These are phyloP conservation scores for Druceiella hillmani DNA, from an alignment of 2,888 invertebrate genomes.

Conservation along the genomic window DNA sequence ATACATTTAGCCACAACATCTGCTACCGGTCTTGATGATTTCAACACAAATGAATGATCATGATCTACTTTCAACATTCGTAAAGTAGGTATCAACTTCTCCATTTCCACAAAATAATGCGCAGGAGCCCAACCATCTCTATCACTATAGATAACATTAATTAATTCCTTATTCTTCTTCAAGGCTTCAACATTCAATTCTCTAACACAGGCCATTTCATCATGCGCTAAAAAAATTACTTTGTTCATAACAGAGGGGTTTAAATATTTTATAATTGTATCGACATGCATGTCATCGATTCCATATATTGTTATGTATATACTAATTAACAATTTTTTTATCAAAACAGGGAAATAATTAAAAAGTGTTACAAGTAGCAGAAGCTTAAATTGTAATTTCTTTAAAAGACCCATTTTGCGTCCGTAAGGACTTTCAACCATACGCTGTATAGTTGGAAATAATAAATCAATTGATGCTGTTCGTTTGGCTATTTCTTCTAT, in stretches of 20 bases:
- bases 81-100: constrained; percentile 32
- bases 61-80: constrained; percentile 32
- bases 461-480: constrained; percentile 60
- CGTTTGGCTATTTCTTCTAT: constrained; percentile 46
- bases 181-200: constrained; percentile 61
- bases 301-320: constrained; percentile 50
- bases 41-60: constrained; percentile 78
- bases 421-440: constrained; percentile 77
- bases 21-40: constrained; percentile 54
- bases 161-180: constrained; percentile 53
- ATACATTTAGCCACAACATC: constrained; percentile 35
- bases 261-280: constrained; percentile 51
- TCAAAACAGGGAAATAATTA: constrained; percentile 45
- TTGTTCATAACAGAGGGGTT: constrained; percentile 56
- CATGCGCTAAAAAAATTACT: constrained; percentile 64
- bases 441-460: constrained; percentile 85
- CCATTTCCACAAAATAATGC: constrained; percentile 61
- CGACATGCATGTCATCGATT: constrained; percentile 45
- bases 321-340: constrained; percentile 48
- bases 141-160: constrained; percentile 68
- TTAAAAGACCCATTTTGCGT: constrained; percentile 56
- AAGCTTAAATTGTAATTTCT: constrained; percentile 29
- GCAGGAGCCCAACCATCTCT: constrained; percentile 82
- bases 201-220: constrained; percentile 75
- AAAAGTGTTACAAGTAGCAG: constrained; percentile 40